These are phyloP conservation scores for Microtus pennsylvanicus DNA, from an alignment of 2,113 vertebrate genomes.

Conservation along the genomic window DNA sequence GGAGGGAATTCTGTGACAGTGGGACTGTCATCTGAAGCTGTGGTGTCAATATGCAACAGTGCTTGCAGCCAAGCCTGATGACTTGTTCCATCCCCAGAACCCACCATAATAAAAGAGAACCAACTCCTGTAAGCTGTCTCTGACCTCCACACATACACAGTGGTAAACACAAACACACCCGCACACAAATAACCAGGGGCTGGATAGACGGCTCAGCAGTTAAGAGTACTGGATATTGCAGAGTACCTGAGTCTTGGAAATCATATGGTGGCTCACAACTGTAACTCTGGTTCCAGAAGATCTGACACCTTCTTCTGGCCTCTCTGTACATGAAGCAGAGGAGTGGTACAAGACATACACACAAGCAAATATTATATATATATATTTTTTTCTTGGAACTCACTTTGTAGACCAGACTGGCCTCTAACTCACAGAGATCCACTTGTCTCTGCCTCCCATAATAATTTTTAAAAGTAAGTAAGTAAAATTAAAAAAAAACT, in stretches of 20 bases:
- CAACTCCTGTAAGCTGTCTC: neutral
- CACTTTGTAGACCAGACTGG: neutral
- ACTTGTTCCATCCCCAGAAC: neutral
- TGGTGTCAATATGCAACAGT: neutral
- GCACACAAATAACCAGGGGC: neutral
- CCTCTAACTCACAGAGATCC: neutral
- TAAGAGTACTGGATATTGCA: neutral
- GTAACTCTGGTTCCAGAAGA: neutral
- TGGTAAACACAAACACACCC: neutral
- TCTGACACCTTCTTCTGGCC: neutral
- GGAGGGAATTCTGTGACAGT: accelerated
- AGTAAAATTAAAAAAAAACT: neutral
- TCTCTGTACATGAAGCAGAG: neutral
- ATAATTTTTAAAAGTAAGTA: neutral
- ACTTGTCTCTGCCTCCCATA: neutral
- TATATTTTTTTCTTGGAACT: neutral
- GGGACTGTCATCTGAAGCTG: neutral
- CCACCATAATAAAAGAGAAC: neutral
- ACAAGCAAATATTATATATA: neutral
- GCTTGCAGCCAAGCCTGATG: neutral
- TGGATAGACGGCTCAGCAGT: neutral
- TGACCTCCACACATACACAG: neutral
- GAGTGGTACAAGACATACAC: neutral
- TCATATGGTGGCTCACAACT: neutral
- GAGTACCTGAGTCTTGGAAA: neutral